Conservation (phyloP, 2,888 invertebrate genomes). For the Tachina grossa region DNA sequence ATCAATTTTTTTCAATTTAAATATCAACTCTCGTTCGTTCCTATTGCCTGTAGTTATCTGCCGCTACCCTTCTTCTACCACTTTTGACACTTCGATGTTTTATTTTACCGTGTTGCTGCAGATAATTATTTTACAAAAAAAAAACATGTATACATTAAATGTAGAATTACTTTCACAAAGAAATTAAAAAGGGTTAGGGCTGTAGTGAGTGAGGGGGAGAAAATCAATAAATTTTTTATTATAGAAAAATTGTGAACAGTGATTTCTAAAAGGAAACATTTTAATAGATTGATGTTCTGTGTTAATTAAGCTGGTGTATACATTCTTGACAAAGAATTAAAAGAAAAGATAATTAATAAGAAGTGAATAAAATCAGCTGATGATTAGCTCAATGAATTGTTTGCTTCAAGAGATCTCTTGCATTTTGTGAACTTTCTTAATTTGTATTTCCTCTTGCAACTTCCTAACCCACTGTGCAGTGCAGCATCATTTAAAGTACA, state of each 20-base stretch:
- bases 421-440: background rate
- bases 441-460: background rate
- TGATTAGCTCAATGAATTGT: too few species aligned
- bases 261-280: background rate
- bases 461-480: constrained; percentile 9
- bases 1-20: background rate
- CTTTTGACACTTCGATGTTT: constrained; percentile 28
- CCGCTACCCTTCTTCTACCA: background rate
- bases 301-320: too few species aligned
- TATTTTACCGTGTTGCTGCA: constrained; percentile 21
- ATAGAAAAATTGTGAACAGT: background rate
- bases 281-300: background rate
- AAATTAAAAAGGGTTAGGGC: background rate
- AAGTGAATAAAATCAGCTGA: too few species aligned
- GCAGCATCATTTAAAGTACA: background rate
- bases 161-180: constrained; percentile 19
- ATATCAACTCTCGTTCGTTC: constrained; percentile 19
- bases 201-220: background rate
- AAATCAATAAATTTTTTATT: constrained; percentile 46
- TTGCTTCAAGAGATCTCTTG: too few species aligned
- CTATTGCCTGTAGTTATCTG: too few species aligned
- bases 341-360: too few species aligned
- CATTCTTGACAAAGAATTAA: too few species aligned
- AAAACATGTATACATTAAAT: background rate
- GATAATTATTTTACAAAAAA: constrained; percentile 15